Evolutionary conservation across 2,797 vertebrate species (phyloP), one percentile per base, ranked within the genome.

Genomic region (Microctenopoma steveboyesi): DNA sequence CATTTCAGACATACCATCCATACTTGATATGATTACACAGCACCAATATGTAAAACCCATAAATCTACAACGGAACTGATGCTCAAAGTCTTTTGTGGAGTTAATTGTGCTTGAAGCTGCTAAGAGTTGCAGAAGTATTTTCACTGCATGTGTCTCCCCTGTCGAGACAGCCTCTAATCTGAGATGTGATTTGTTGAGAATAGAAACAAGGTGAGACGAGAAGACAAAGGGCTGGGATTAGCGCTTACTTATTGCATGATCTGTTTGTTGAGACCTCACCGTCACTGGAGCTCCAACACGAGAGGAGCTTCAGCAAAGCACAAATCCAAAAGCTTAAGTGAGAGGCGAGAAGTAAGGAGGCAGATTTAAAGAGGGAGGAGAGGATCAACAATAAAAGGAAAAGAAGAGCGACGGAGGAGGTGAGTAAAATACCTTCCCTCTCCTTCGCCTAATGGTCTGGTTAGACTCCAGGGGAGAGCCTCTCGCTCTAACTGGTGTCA

Each of bases 401-500:
- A 25, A 62, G 35, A 30, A 60, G 57, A 62, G 45, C 53, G 63
- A 46, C 4, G 39, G 72, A 68, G 43, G 59, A 78, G 72, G 69
- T 46, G 76, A 3, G 68, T 14, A 27, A 64, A 39, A 72, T 82
- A 74, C 72, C 92, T 87, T 91, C 92, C 91, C 91, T 93, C 95
- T 95, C 93, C 95, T 94, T 91, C 94, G 97, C 95, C 96, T 98
- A 97, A 98, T 96, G 96, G 97, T 95, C 94, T 92, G 88, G 93
- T 94, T 94, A 94, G 93, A 95, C 94, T 95, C 93, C 95, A 93
- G 94, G 86, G 82, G 95, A 95, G 95, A 95, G 92, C 57, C 94
- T 93, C 89, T 88, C 90, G 15, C 89, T 88, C 95, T 98, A 97
- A 98, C 96, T 97, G 96, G 97, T 96, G 96, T 97, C 96, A 97